Conservation (phyloP, 2,113 vertebrate genomes). For the Diadophis punctatus region DNA sequence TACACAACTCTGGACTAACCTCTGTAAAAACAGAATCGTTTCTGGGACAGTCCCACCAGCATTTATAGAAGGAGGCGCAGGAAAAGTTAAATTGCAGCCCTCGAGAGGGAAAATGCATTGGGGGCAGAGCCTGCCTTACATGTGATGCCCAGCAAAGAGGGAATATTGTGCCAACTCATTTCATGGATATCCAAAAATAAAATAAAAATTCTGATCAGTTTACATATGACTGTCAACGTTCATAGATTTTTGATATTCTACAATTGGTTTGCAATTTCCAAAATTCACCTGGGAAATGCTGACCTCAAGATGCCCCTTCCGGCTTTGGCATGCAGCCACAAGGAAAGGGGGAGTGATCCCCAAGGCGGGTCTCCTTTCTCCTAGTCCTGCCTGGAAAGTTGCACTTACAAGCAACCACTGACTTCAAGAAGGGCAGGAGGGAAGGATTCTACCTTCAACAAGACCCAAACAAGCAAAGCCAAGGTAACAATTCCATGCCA, state of each 20-base stretch:
- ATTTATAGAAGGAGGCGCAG: not conserved
- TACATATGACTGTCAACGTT: not conserved
- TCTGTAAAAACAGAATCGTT: not conserved
- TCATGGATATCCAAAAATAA: not conserved
- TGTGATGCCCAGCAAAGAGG: not conserved
- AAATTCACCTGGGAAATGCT: not conserved
- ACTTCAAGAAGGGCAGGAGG: not conserved
- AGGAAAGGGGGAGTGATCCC: conserved; percentile 18
- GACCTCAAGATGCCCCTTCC: not conserved
- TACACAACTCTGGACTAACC: not conserved
- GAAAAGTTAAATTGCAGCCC: not conserved
- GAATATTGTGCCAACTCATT: not conserved
- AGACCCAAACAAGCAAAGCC: not conserved
- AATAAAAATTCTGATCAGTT: not conserved
- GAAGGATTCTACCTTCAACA: not conserved
- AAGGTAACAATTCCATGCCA: not conserved
- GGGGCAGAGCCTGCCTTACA: not conserved
- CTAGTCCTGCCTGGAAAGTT: not conserved
- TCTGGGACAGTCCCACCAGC: conserved; percentile 9
- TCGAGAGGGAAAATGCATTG: conserved; percentile 25
- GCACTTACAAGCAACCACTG: not conserved
- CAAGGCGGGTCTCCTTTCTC: not conserved
- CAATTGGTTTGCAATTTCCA: not conserved
- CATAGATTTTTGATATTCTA: not conserved
- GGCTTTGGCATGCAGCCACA: not conserved